Evolutionary conservation across 1,140 invertebrate genomes (phyloP).

Genomic region (Lepidurus packardi): DNA sequence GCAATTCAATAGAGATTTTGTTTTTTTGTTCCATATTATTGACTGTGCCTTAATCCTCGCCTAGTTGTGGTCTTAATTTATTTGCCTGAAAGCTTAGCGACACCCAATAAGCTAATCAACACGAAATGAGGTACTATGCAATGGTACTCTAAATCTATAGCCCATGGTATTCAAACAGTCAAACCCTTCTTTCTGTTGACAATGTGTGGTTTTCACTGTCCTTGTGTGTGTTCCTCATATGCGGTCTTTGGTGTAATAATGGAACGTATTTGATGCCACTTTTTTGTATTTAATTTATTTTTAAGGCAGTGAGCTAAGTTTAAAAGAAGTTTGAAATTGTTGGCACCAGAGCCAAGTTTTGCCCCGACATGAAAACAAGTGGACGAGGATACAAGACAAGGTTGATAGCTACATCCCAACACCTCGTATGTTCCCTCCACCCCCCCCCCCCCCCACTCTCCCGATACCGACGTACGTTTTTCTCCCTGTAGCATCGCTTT

Average conservation of each 20-base stretch:
- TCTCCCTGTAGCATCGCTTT: constrained; percentile 6
- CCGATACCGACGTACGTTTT: neutral
- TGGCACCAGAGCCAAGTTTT: constrained; percentile 12
- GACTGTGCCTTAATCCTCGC: constrained; percentile 16
- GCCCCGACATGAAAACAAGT: constrained; percentile 1
- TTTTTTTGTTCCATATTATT: constrained; percentile 8
- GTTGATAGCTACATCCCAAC: constrained; percentile 12
- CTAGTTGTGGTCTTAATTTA: constrained; percentile 19
- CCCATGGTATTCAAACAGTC: neutral
- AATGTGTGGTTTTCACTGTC: neutral
- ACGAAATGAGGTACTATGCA: constrained; percentile 19
- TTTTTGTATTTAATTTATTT: neutral
- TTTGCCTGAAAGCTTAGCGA: neutral
- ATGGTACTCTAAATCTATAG: neutral
- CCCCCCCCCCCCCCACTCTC: neutral
- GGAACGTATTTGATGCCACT: neutral
- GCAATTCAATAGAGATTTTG: neutral
- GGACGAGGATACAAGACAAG: neutral
- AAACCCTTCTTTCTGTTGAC: neutral
- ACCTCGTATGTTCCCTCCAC: neutral
- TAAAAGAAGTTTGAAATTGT: constrained; percentile 20
- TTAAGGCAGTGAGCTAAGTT: neutral
- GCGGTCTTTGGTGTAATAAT: neutral
- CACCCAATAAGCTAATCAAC: constrained; percentile 21
- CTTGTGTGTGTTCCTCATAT: neutral